Conservation (phyloP, 35 echinoderm and acorn worm species). For the Apostichopus japonicus region DNA sequence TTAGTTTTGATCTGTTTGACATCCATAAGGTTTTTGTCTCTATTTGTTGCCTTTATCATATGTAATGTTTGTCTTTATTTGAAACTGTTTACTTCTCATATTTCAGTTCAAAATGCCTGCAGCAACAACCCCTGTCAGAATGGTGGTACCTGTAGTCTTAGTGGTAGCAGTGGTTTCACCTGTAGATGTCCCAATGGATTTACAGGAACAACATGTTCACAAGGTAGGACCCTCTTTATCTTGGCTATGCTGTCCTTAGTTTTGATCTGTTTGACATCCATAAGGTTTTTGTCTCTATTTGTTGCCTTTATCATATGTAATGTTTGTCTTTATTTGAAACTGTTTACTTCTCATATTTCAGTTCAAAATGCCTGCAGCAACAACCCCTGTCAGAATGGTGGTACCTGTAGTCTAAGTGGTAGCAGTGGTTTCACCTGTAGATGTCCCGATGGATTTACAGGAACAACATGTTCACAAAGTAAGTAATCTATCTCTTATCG, state of each 20-base stretch:
- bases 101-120: constrained; percentile 44
- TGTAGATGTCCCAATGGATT: constrained; percentile 53
- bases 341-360: neutral
- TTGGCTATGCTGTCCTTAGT: too few relatives aligned
- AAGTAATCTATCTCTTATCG: neutral
- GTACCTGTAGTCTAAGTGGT: neutral
- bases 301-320: too few relatives aligned
- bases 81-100: neutral
- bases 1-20: too few relatives aligned
- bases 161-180: constrained; percentile 6
- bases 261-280: too few relatives aligned
- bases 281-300: too few relatives aligned
- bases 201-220: neutral
- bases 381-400: constrained; percentile 29
- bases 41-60: too few relatives aligned
- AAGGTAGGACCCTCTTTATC: too few relatives aligned
- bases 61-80: too few relatives aligned
- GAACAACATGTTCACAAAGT: neutral
- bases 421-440: constrained; percentile 42
- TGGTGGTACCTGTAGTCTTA: constrained; percentile 25
- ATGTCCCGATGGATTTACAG: constrained; percentile 25
- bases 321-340: too few relatives aligned
- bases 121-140: neutral
- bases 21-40: too few relatives aligned
- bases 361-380: constrained; percentile 8